Evolutionary conservation across 1,140 invertebrate genomes (phyloP).

Genomic region (Fopius arisanus): DNA sequence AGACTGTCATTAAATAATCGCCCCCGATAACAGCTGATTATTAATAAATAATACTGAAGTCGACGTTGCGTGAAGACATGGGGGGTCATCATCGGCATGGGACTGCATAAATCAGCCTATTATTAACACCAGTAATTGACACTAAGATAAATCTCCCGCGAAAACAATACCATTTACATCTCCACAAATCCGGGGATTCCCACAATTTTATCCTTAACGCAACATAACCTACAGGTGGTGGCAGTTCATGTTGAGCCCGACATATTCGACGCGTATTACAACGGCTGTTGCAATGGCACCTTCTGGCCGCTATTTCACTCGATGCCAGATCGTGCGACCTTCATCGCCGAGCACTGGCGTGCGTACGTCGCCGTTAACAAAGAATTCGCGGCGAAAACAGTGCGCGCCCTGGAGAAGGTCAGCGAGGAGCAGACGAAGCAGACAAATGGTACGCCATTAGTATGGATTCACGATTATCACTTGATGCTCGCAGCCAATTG

Average conservation of each 20-base stretch:
- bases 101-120: neutral
- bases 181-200: neutral
- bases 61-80: neutral
- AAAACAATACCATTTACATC: neutral
- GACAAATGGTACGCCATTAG: constrained; percentile 71
- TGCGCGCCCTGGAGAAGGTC: constrained; percentile 73
- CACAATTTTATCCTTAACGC: neutral
- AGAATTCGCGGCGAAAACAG: constrained; percentile 81
- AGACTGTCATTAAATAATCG: neutral
- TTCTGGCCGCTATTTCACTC: constrained; percentile 93
- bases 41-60: neutral
- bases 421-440: constrained; percentile 69
- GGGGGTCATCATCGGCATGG: neutral
- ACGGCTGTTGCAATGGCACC: constrained; percentile 90
- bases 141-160: neutral
- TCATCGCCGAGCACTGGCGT: constrained; percentile 82
- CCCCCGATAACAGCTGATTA: neutral
- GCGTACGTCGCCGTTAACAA: constrained; percentile 84
- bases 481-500: constrained; percentile 89
- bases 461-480: constrained; percentile 94
- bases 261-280: constrained; percentile 87
- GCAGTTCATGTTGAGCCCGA: constrained; percentile 78
- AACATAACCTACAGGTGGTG: constrained; percentile 72
- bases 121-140: neutral
- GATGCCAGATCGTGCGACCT: constrained; percentile 83